These are phyloP conservation scores for Melinopterus prodromus DNA, from an alignment of 2,888 invertebrate genomes.

Conservation along the genomic window DNA sequence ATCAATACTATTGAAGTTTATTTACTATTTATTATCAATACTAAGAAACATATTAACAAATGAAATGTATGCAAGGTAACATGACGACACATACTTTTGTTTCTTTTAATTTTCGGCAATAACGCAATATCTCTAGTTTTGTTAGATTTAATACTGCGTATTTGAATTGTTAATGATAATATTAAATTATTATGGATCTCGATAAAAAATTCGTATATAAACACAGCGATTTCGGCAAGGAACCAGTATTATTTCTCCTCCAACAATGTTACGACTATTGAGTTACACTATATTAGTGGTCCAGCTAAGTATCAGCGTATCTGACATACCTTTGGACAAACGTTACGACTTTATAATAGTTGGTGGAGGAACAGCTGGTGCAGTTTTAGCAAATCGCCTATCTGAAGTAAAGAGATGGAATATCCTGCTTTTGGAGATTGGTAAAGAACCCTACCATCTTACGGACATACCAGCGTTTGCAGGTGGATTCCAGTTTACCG, in stretches of 20 bases:
- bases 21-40: too few species aligned
- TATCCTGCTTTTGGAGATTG: constrained; percentile 74
- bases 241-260: background rate
- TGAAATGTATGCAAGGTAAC: background rate
- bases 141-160: too few species aligned
- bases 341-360: constrained; percentile 73
- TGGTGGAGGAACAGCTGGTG: constrained; percentile 76
- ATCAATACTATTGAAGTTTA: too few species aligned
- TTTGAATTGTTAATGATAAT: background rate
- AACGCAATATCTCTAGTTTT: background rate
- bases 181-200: background rate
- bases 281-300: background rate
- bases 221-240: background rate
- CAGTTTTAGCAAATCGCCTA: constrained; percentile 74
- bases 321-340: background rate
- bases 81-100: background rate
- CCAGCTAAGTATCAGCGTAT: background rate
- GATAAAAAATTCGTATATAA: background rate
- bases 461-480: constrained; percentile 65
- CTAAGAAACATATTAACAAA: constrained; percentile 43
- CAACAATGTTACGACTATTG: background rate
- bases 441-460: constrained; percentile 62
- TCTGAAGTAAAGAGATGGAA: constrained; percentile 69
- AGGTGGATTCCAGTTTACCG: constrained; percentile 65
- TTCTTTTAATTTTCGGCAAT: background rate